A percentile compares a stretch with the other conserved stretches of the same genome.
These are phyloP conservation scores for Psittacus erithacus DNA, from an alignment of 2,113 vertebrate species.

Conservation along the genomic window DNA sequence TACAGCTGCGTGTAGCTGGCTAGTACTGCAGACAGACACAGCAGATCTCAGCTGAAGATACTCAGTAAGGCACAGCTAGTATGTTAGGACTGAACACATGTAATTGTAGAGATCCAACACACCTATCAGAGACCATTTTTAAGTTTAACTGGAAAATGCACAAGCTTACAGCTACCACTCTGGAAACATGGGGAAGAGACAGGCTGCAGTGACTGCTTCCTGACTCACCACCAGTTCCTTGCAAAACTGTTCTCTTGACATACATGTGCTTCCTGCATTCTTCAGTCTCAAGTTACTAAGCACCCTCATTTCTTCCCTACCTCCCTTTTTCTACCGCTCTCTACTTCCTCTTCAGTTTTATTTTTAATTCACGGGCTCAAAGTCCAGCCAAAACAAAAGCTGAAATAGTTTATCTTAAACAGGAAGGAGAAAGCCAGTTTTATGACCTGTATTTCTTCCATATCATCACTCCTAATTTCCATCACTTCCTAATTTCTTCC, in stretches of 20 bases:
- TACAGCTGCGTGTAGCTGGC: not conserved
- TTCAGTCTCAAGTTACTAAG: not conserved
- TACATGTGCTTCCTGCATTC: not conserved
- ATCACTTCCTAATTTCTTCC: no score
- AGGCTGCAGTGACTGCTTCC: not conserved
- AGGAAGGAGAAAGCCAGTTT: not conserved
- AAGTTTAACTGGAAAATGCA: not conserved
- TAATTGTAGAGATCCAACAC: accelerated
- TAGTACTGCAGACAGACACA: not conserved
- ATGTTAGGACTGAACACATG: not conserved
- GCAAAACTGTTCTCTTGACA: not conserved
- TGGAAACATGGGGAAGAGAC: not conserved
- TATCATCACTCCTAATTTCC: not conserved
- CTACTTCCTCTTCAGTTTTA: not conserved
- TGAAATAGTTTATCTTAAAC: not conserved
- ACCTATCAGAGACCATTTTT: not conserved
- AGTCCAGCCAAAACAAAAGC: slow-evolving; percentile 16
- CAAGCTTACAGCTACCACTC: not conserved
- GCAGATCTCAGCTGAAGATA: not conserved
- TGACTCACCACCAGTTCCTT: not conserved
- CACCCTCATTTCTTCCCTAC: not conserved
- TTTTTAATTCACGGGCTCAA: not conserved
- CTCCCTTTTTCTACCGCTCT: not conserved
- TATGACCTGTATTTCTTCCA: not conserved
- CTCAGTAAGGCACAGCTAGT: not conserved